These are phyloP conservation scores for Campaea margaritaria DNA, from an alignment of 2,888 invertebrate species.

Conservation along the genomic window DNA sequence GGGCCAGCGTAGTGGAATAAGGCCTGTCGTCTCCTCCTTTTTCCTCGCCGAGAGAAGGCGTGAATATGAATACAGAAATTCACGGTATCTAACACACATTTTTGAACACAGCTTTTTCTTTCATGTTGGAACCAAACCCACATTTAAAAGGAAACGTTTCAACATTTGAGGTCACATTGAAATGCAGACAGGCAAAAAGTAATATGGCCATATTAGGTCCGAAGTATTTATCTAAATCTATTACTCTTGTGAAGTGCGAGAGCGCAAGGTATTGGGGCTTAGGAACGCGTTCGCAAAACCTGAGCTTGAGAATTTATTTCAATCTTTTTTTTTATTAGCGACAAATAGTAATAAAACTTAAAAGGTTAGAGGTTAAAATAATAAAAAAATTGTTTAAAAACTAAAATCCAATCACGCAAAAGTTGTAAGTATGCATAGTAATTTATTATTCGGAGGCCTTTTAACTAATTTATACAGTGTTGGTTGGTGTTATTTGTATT, in stretches of 20 bases:
- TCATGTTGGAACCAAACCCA: slow-evolving; percentile 1
- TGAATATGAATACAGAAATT: background rate
- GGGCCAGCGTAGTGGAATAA: too few relatives aligned
- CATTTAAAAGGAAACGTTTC: slow-evolving; percentile 9
- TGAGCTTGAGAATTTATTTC: background rate
- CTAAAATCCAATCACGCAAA: too few relatives aligned
- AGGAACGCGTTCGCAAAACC: background rate
- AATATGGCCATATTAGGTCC: slow-evolving; percentile 44
- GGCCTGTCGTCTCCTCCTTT: too few relatives aligned
- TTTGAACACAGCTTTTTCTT: slow-evolving; percentile 13
- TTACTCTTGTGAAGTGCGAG: slow-evolving; percentile 27
- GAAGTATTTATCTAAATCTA: slow-evolving; percentile 19
- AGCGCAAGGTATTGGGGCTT: slow-evolving; percentile 35
- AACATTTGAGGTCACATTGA: slow-evolving; percentile 16
- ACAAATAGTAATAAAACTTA: too few relatives aligned
- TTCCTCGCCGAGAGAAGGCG: too few relatives aligned
- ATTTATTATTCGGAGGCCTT: too few relatives aligned
- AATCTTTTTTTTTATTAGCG: too few relatives aligned
- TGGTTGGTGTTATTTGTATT: too few relatives aligned
- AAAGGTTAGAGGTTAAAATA: too few relatives aligned
- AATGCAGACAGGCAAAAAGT: slow-evolving; percentile 44
- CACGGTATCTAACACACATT: background rate
- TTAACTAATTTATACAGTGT: too few relatives aligned
- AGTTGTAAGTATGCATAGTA: too few relatives aligned
- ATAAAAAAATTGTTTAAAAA: too few relatives aligned